Conservation (phyloP, 2,888 invertebrate species). For the Pseudococcus longispinus region DNA sequence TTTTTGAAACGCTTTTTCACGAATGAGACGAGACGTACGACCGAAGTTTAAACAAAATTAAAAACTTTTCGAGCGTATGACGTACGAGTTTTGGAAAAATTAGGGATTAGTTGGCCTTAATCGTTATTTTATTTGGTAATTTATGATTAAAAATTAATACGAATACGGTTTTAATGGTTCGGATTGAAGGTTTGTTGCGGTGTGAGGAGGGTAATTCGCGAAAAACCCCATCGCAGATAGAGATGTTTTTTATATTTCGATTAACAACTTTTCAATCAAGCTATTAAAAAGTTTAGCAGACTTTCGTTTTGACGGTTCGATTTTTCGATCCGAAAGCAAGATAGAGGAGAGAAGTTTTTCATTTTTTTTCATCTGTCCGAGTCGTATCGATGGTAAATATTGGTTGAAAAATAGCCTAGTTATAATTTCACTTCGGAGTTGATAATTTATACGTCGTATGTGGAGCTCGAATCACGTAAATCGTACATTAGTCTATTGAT, state of each 20-base stretch:
- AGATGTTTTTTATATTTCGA: slow-evolving; percentile 24
- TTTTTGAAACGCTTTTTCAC: not conserved
- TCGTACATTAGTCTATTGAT: not conserved
- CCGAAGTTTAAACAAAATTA: not conserved
- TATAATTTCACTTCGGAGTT: not conserved
- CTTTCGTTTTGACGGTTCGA: not conserved
- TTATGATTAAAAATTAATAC: slow-evolving; percentile 23
- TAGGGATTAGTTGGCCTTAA: not conserved
- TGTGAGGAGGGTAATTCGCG: not conserved
- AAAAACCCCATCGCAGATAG: not conserved
- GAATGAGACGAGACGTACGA: not conserved
- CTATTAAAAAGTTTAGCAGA: not conserved
- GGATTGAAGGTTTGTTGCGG: not conserved
- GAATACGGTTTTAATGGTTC: slow-evolving; percentile 14
- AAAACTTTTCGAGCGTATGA: slow-evolving; percentile 3
- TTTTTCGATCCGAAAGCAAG: not conserved
- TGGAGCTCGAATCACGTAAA: not conserved
- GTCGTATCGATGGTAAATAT: not conserved
- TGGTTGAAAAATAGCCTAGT: not conserved
- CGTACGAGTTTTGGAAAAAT: slow-evolving; percentile 8
- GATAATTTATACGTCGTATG: not conserved
- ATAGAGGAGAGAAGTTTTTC: not conserved
- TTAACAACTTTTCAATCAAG: slow-evolving; percentile 37
- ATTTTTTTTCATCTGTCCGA: not conserved
- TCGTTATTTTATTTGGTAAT: not conserved